phyloP scores from a whole-genome alignment of 2,797 vertebrate genomes.

The Sebastes nivosus region DNA sequence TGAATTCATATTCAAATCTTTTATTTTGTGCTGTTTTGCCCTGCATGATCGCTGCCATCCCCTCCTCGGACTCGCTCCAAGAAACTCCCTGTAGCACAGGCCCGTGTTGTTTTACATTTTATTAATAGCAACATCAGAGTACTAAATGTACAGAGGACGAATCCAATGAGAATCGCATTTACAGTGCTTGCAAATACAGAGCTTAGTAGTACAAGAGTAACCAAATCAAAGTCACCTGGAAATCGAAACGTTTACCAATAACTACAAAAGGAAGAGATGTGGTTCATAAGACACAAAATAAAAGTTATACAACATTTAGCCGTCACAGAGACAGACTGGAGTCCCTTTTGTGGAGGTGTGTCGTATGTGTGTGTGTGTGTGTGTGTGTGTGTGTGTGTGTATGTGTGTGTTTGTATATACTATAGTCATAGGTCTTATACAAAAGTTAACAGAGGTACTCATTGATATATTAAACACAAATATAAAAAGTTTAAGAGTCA shows the following conservation, averaged over 20 bases:
- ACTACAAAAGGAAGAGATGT: slow-evolving; percentile 84
- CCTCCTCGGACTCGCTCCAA: slow-evolving; percentile 52
- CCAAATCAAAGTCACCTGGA: slow-evolving; percentile 87
- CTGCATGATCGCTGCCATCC: slow-evolving; percentile 21
- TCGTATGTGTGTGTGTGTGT: slow-evolving; percentile 53
- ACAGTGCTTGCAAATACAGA: slow-evolving; percentile 93
- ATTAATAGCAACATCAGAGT: slow-evolving; percentile 95
- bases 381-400: slow-evolving; percentile 6
- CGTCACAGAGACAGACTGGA: slow-evolving; percentile 79
- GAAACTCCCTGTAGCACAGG: slow-evolving; percentile 62
- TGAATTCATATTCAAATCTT: slow-evolving; percentile 51
- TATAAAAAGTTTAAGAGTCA: slow-evolving; percentile 87
- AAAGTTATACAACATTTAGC: slow-evolving; percentile 82
- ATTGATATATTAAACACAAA: slow-evolving; percentile 90
- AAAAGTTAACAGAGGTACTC: slow-evolving; percentile 89
- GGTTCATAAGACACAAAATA: slow-evolving; percentile 82
- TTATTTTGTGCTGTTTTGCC: slow-evolving; percentile 65
- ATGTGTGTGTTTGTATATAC: slow-evolving; percentile 71
- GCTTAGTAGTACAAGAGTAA: slow-evolving; percentile 92
- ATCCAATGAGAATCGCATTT: slow-evolving; percentile 89
- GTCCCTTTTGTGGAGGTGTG: slow-evolving; percentile 74
- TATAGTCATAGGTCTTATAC: slow-evolving; percentile 85
- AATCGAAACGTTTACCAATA: slow-evolving; percentile 85
- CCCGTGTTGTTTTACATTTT: slow-evolving; percentile 84
- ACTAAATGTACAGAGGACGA: slow-evolving; percentile 92